phyloP scores from a whole-genome alignment of 2,888 invertebrate species.

The Drosophila sordidula region DNA sequence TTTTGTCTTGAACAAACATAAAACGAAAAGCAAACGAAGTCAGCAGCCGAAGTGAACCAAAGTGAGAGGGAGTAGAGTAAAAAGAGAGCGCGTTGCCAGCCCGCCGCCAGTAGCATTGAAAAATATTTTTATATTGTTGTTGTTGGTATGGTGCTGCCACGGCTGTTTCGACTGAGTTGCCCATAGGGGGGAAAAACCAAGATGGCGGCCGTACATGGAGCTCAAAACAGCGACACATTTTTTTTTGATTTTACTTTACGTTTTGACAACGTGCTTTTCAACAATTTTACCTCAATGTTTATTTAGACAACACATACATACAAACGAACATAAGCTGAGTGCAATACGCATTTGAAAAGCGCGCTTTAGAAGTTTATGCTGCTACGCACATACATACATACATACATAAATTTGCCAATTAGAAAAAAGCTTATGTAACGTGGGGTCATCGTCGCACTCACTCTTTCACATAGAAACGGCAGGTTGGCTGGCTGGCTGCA shows the following conservation, averaged over 20 bases:
- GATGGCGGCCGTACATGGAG: slow-evolving; percentile 69
- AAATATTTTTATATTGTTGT: slow-evolving; percentile 55
- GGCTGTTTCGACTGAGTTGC: slow-evolving; percentile 60
- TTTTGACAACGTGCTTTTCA: slow-evolving; percentile 48
- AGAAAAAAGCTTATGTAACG: slow-evolving; percentile 74
- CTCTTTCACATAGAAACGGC: slow-evolving; percentile 28
- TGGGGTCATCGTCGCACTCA: slow-evolving; percentile 35
- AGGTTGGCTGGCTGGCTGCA: slow-evolving; percentile 23
- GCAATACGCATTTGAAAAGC: slow-evolving; percentile 26
- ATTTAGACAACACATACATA: slow-evolving; percentile 5
- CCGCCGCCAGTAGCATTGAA: slow-evolving; percentile 62
- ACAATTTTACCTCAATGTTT: slow-evolving; percentile 11
- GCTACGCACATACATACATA: slow-evolving; percentile 26
- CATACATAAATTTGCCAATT: slow-evolving; percentile 37
- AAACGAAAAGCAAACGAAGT: slow-evolving; percentile 73
- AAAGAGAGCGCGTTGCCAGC: slow-evolving; percentile 59
- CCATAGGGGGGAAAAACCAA: slow-evolving; percentile 74
- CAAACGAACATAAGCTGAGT: slow-evolving; percentile 1
- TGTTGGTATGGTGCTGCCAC: slow-evolving; percentile 43
- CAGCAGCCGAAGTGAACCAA: slow-evolving; percentile 48
- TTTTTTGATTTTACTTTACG: slow-evolving; percentile 25
- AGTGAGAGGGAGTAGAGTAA: slow-evolving; percentile 65
- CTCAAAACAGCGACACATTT: slow-evolving; percentile 67
- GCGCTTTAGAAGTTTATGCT: slow-evolving; percentile 46
- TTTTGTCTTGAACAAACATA: slow-evolving; percentile 72